Conservation (phyloP, 1,140 invertebrate genomes). For the Cotesia chilonis region DNA sequence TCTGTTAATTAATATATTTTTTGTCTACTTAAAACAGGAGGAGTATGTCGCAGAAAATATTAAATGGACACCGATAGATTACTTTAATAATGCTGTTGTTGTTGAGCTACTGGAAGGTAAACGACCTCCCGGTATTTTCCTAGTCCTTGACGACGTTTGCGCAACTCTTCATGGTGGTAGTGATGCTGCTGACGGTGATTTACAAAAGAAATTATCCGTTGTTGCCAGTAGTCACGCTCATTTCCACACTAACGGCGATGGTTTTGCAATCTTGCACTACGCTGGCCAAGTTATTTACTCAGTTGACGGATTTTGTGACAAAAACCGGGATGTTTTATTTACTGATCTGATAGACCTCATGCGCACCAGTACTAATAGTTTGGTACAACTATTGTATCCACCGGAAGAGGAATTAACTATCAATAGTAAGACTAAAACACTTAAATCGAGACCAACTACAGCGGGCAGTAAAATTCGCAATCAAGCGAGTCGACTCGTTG, state of each 20-base stretch:
- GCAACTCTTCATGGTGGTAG: conserved; percentile 78
- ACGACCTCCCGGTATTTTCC: conserved; percentile 72
- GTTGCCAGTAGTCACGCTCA: conserved; percentile 70
- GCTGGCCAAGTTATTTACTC: conserved; percentile 78
- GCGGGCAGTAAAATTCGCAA: conserved; percentile 79
- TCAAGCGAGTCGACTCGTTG: conserved; percentile 78
- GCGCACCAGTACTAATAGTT: conserved; percentile 73
- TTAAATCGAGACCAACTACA: conserved; percentile 75
- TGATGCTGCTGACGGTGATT: conserved; percentile 72
- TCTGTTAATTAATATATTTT: conserved; percentile 35
- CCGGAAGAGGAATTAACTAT: conserved; percentile 63
- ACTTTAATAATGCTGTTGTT: conserved; percentile 80
- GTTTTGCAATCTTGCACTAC: conserved; percentile 78
- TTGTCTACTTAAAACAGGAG: conserved; percentile 63
- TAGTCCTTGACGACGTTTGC: conserved; percentile 79
- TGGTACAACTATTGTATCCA: conserved; percentile 73
- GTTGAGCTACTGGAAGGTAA: conserved; percentile 75
- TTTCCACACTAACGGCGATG: conserved; percentile 69
- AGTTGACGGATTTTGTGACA: conserved; percentile 79
- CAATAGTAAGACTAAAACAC: conserved; percentile 51
- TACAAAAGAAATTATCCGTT: conserved; percentile 71
- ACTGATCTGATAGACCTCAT: conserved; percentile 78
- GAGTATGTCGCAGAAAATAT: conserved; percentile 80
- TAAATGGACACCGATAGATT: conserved; percentile 79
- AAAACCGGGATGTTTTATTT: conserved; percentile 80